phyloP scores from a whole-genome alignment of 2,113 vertebrate species.

The Lutjanus erythropterus region DNA sequence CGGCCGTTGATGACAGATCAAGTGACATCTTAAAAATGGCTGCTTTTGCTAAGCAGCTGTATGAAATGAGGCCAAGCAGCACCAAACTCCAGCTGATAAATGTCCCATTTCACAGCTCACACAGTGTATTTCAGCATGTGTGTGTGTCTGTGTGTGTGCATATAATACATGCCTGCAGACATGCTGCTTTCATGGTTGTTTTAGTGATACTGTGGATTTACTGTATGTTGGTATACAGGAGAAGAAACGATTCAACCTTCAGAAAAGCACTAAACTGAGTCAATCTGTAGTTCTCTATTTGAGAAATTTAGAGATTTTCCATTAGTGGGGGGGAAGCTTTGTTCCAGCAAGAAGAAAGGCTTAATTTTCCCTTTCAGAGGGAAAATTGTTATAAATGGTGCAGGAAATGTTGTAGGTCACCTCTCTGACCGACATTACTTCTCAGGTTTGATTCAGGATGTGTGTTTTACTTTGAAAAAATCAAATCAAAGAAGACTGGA shows the following conservation, averaged over 20 bases:
- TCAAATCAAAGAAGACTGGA: not conserved
- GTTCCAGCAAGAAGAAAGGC: conserved; percentile 29
- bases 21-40: conserved; percentile 59
- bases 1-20: conserved; percentile 42
- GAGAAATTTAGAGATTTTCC: conserved; percentile 49
- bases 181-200: not conserved
- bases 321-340: conserved; percentile 37
- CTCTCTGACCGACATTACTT: conserved; percentile 15
- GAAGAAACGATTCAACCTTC: conserved; percentile 10
- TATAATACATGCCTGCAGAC: not conserved
- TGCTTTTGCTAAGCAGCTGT: conserved; percentile 35
- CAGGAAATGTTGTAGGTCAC: conserved; percentile 31
- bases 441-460: conserved; percentile 22
- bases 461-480: conserved; percentile 18
- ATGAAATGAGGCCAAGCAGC: conserved; percentile 59
- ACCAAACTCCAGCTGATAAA: conserved; percentile 59
- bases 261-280: conserved; percentile 19
- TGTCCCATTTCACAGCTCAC: conserved; percentile 58
- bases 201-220: conserved; percentile 10
- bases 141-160: not conserved
- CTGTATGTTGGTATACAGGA: not conserved
- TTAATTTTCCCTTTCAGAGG: conserved; percentile 29
- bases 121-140: conserved; percentile 16
- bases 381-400: conserved; percentile 24
- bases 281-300: not conserved